Evolutionary conservation across 2,113 vertebrate species (phyloP).

Genomic region (Poeciliopsis prolifica): DNA sequence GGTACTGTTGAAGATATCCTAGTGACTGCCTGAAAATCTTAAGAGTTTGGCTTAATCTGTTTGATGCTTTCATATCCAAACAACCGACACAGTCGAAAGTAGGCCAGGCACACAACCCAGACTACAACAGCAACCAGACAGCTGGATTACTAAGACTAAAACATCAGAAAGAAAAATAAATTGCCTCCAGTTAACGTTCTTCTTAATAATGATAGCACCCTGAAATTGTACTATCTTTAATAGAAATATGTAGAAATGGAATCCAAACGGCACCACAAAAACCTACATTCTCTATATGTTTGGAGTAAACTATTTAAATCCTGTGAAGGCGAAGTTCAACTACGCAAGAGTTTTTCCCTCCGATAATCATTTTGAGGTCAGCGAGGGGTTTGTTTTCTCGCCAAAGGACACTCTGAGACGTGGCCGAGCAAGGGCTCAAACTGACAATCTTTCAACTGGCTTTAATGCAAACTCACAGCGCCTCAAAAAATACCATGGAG

Average conservation of each 20-base stretch:
- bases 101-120: slow-evolving; percentile 27
- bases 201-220: slow-evolving; percentile 3
- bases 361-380: background rate
- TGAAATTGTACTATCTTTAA: background rate
- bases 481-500: background rate
- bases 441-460: background rate
- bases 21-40: slow-evolving; percentile 17
- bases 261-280: background rate
- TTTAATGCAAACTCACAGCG: background rate
- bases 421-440: background rate
- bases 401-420: background rate
- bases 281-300: background rate
- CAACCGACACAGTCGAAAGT: slow-evolving; percentile 29
- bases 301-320: background rate
- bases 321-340: background rate
- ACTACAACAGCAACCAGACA: slow-evolving; percentile 17
- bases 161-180: background rate
- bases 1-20: slow-evolving; percentile 15
- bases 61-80: slow-evolving; percentile 50
- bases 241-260: background rate
- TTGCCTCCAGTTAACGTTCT: slow-evolving; percentile 3
- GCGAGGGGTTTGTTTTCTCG: background rate
- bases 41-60: slow-evolving; percentile 50
- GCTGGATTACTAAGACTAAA: slow-evolving; percentile 7
- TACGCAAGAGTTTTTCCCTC: background rate